Conservation (phyloP, 2,113 vertebrate species). For the Chaenogobius annularis region DNA sequence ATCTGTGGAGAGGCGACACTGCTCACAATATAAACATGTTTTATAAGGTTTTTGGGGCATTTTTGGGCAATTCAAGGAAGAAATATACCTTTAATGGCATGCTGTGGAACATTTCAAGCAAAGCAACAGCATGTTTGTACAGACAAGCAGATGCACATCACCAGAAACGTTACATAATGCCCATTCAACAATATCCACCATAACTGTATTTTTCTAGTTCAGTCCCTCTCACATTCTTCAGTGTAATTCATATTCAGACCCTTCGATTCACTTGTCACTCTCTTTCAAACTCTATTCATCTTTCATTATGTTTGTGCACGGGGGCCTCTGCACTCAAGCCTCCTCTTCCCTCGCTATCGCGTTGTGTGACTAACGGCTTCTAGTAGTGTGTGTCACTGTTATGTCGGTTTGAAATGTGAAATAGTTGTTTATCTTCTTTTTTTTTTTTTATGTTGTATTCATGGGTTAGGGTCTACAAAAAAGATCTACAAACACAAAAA, state of each 20-base stretch:
- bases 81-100: too few species aligned
- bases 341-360: neutral
- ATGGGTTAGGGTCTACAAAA: too few species aligned
- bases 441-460: too few species aligned
- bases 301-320: conserved; percentile 28
- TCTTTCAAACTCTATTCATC: conserved; percentile 38
- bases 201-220: neutral
- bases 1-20: too few species aligned
- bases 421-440: neutral
- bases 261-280: conserved; percentile 45
- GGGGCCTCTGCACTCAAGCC: conserved; percentile 13
- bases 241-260: conserved; percentile 56
- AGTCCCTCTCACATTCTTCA: conserved; percentile 42
- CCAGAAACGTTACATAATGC: too few species aligned
- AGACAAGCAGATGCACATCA: neutral
- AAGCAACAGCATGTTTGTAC: neutral
- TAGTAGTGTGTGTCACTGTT: neutral
- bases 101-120: neutral
- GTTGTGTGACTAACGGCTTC: neutral
- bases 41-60: too few species aligned
- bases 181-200: neutral
- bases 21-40: too few species aligned
- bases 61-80: too few species aligned
- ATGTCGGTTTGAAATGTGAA: neutral
- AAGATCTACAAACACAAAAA: too few species aligned